phyloP scores from a whole-genome alignment of 2,797 vertebrate genomes.

The Nasua narica region DNA sequence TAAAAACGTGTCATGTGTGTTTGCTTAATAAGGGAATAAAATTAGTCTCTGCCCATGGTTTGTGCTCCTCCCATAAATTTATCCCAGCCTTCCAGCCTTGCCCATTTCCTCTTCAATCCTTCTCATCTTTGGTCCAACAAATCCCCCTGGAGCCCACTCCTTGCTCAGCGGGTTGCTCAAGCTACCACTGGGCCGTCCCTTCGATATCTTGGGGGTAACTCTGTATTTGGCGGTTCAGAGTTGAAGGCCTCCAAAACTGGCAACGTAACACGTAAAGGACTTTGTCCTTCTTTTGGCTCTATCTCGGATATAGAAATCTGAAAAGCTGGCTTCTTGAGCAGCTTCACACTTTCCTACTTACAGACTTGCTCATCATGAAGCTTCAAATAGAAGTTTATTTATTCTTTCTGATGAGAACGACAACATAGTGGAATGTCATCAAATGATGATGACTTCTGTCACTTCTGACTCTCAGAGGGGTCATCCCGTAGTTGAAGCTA shows the following conservation, averaged over 20 bases:
- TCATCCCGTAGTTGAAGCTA: not conserved
- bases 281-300: not conserved
- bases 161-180: not conserved
- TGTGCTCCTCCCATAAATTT: not conserved
- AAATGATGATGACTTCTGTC: not conserved
- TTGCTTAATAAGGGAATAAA: conserved; percentile 47
- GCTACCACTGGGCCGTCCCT: not conserved
- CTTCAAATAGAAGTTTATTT: not conserved
- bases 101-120: not conserved
- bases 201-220: not conserved
- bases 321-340: not conserved
- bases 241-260: not conserved
- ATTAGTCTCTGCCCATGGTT: not conserved
- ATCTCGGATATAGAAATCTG: not conserved
- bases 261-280: not conserved
- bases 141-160: not conserved
- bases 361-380: not conserved
- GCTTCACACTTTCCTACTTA: not conserved
- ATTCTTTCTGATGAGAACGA: not conserved
- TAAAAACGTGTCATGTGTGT: not conserved
- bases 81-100: not conserved
- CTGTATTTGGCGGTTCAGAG: not conserved
- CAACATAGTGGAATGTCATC: not conserved
- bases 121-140: not conserved
- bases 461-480: not conserved